Evolutionary conservation across 2,113 vertebrate species (phyloP), one percentile per base, ranked within the genome.

Genomic region (Microcebus tavaratra): DNA sequence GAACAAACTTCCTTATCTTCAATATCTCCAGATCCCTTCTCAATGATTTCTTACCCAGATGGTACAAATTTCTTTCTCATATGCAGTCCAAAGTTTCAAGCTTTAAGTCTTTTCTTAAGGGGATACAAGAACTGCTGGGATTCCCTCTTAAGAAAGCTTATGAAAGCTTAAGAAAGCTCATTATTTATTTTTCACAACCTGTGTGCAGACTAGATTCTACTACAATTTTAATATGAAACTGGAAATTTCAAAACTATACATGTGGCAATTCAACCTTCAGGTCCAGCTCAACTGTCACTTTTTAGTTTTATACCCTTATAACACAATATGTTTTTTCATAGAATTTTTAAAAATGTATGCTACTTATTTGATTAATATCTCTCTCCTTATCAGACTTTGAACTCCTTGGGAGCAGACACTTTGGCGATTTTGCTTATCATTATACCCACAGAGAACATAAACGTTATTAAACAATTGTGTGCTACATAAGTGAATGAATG

Each of bases 181-280:
- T 29, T 81, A 72, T 39, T 90, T 81, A 45, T 36, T 73, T 81
- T 70, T 73, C 21, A 75, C 50, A 55, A 70, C 13, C 14, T 91
- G 36, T 21, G 9, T 79, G 3, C 29, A 50, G 34, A 84, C 31
- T 67, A 42, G 3, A 17, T 78, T 73, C 31, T 14, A 65, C 12
- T n/a, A 89, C 20, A 78, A 61, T 59, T 92, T 76, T 84, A 75
- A 84, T 57, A 73, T 48, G 34, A 94, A 96, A 57, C 6, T 83
- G 21, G 9, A 90, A 57, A 75, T 80, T 80, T 91, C 17, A 68
- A 10, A 17, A 78, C 80, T 55, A 95, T 78, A 72, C 14, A 20
- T 36, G 14, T 15, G 10, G 34, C 10, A 80, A 82, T 57, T 90
- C 79, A 92, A 21, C 17, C 23, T 80, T 78, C 11, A 88, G 5